Conservation (phyloP, 1,140 invertebrate species). For the Helicoverpa zea region DNA sequence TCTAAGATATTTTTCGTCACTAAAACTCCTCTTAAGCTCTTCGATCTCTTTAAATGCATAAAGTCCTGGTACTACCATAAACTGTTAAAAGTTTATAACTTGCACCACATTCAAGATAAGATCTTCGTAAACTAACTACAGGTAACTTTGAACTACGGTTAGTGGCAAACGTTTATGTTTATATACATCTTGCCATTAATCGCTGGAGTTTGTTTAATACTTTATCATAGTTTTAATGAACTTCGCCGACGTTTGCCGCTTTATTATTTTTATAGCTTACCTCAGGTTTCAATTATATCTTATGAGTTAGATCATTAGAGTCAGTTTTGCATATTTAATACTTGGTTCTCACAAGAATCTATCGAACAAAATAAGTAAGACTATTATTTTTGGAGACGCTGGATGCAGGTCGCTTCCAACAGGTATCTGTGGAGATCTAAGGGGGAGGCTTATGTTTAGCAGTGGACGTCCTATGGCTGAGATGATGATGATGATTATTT, state of each 20-base stretch:
- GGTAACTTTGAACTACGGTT: conserved; percentile 63
- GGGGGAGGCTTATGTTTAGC: too few relatives aligned
- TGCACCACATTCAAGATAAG: conserved; percentile 62
- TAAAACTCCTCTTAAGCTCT: not conserved
- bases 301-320: not conserved
- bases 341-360: too few relatives aligned
- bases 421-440: too few relatives aligned
- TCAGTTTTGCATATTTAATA: too few relatives aligned
- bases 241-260: not conserved
- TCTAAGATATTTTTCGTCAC: too few relatives aligned
- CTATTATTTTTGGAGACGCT: too few relatives aligned
- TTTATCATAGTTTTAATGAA: conserved; percentile 33
- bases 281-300: not conserved
- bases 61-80: not conserved
- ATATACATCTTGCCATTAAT: conserved; percentile 50
- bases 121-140: conserved; percentile 69
- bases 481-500: too few relatives aligned
- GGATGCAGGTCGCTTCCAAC: too few relatives aligned
- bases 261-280: not conserved
- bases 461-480: too few relatives aligned
- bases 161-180: conserved; percentile 60
- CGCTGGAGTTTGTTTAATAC: conserved; percentile 19
- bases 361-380: too few relatives aligned
- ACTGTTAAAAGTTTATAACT: conserved; percentile 47
- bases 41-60: not conserved